Evolutionary conservation across 2,113 vertebrate genomes (phyloP).

Genomic region (Cyanoderma ruficeps): DNA sequence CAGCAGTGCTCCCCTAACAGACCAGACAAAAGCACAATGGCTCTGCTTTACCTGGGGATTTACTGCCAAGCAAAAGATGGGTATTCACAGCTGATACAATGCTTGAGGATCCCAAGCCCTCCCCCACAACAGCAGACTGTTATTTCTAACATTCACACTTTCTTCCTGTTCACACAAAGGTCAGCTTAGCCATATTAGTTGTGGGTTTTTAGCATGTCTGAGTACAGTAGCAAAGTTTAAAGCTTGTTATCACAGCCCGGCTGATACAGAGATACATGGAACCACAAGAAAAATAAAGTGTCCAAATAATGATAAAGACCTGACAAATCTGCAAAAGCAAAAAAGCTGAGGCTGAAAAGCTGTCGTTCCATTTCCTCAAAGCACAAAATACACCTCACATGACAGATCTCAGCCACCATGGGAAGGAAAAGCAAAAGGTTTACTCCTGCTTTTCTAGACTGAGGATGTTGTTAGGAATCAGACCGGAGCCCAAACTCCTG

Average conservation of each 20-base stretch:
- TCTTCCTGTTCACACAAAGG: slow-evolving; percentile 66
- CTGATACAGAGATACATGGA: slow-evolving; percentile 41
- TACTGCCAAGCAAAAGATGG: not conserved
- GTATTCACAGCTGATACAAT: not conserved
- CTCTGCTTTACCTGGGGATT: slow-evolving; percentile 42
- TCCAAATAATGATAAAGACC: not conserved
- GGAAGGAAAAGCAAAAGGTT: not conserved
- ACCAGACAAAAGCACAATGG: not conserved
- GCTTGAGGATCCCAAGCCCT: not conserved
- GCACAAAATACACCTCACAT: not conserved
- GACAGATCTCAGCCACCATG: not conserved
- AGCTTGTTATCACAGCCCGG: slow-evolving; percentile 42
- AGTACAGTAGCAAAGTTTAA: slow-evolving; percentile 14
- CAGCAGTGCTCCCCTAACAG: not conserved
- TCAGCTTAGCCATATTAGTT: slow-evolving; percentile 57
- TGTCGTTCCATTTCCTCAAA: not conserved
- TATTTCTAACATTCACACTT: slow-evolving; percentile 26
- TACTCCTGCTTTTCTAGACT: not conserved
- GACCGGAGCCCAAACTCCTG: not conserved
- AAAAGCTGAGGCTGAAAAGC: slow-evolving; percentile 21
- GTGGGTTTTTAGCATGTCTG: slow-evolving; percentile 42
- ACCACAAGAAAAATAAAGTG: slow-evolving; percentile 55
- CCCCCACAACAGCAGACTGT: not conserved
- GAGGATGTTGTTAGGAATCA: not conserved
- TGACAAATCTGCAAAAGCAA: slow-evolving; percentile 18